Percentiles rank a stretch among this genome's conserved stretches.
Conservation (phyloP, 2,113 vertebrate species). For the Hippocampus guttulatus region DNA sequence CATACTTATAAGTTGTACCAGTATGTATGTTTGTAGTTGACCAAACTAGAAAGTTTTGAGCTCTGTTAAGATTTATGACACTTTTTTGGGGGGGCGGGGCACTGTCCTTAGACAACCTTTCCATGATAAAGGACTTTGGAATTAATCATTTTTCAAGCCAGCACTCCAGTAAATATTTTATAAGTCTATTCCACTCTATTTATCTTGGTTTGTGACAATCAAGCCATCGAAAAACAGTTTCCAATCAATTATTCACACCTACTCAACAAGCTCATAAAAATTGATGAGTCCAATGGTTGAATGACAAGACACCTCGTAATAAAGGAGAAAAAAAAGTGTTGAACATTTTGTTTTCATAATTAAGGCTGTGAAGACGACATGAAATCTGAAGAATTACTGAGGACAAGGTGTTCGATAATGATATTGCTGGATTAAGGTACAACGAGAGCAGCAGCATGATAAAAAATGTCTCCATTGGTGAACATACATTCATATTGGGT, state of each 20-base stretch:
- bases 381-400: slow-evolving; percentile 39
- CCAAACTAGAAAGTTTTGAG: neutral
- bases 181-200: slow-evolving; percentile 93
- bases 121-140: slow-evolving; percentile 82
- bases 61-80: neutral
- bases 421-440: slow-evolving; percentile 27
- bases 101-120: slow-evolving; percentile 5
- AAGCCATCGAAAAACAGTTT: slow-evolving; percentile 84
- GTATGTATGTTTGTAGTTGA: too few species aligned
- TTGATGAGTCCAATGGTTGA: slow-evolving; percentile 67
- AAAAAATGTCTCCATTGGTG: neutral
- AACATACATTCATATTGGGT: too few species aligned
- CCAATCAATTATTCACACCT: slow-evolving; percentile 92
- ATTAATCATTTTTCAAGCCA: slow-evolving; percentile 82
- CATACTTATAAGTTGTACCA: too few species aligned
- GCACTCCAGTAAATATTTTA: slow-evolving; percentile 93
- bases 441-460: slow-evolving; percentile 3
- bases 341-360: slow-evolving; percentile 58
- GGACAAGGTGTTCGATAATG: slow-evolving; percentile 33
- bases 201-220: slow-evolving; percentile 94
- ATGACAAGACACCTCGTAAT: slow-evolving; percentile 45
- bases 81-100: neutral
- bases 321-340: slow-evolving; percentile 33
- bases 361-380: slow-evolving; percentile 37
- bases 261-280: slow-evolving; percentile 83